Conservation (phyloP, 2,113 vertebrate genomes). For the Brachirus orientalis region DNA sequence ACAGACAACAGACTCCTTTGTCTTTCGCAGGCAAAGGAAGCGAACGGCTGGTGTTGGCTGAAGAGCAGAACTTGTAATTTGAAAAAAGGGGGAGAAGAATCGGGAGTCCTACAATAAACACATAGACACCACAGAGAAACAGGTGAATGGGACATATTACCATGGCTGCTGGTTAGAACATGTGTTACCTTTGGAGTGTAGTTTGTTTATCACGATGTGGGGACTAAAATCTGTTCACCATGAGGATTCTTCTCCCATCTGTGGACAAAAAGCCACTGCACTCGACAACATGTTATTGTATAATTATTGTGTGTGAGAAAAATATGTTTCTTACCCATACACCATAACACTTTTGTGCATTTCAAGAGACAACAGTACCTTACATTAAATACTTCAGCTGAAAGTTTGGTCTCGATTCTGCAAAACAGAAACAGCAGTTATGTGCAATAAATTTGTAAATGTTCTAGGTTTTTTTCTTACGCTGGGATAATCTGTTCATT, state of each 20-base stretch:
- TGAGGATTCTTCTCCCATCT: background rate
- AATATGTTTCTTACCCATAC: background rate
- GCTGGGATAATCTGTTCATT: conserved; percentile 5
- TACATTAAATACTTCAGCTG: background rate
- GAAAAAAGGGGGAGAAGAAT: conserved; percentile 18
- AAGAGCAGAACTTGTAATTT: conserved; percentile 33
- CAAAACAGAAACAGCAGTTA: conserved; percentile 48
- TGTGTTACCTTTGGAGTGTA: background rate
- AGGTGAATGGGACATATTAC: conserved; percentile 25
- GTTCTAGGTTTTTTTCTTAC: too few relatives aligned
- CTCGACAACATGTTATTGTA: background rate
- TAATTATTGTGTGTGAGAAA: background rate
- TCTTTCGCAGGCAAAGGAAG: conserved; percentile 23
- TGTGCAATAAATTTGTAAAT: too few relatives aligned
- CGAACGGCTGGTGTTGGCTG: conserved; percentile 21
- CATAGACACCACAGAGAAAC: conserved; percentile 12
- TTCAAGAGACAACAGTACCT: background rate
- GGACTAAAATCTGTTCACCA: background rate
- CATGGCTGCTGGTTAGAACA: conserved; percentile 26
- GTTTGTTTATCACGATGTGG: background rate
- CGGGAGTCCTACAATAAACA: conserved; percentile 26
- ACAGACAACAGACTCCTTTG: conserved; percentile 63
- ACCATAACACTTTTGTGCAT: background rate
- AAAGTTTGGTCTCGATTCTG: conserved; percentile 23
- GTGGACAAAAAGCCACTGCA: background rate